Evolutionary conservation across 2,113 vertebrate species (phyloP).

Genomic region (Paramisgurnus dabryanus): DNA sequence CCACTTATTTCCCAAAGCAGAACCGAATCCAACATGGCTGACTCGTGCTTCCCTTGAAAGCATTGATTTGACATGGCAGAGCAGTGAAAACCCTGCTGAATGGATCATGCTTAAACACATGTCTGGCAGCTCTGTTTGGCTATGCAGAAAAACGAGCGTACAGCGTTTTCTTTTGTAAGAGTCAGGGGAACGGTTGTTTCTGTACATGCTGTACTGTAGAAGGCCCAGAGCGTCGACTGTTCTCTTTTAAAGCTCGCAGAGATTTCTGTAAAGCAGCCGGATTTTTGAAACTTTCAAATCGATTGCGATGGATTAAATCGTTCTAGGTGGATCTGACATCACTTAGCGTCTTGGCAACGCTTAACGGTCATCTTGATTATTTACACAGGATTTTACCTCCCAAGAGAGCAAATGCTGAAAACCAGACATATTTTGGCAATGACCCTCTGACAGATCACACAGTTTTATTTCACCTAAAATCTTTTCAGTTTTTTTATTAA

Average conservation of each 20-base stretch:
- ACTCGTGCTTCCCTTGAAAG: conserved; percentile 53
- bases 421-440: conserved; percentile 3
- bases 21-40: conserved; percentile 57
- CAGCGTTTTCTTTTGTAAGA: conserved; percentile 43
- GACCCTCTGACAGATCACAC: conserved; percentile 19
- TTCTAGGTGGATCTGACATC: conserved; percentile 63
- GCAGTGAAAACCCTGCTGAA: conserved; percentile 31
- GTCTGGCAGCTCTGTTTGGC: conserved; percentile 49
- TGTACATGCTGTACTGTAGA: conserved; percentile 24
- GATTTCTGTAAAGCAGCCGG: conserved; percentile 60
- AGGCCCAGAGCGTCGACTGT: conserved; percentile 3
- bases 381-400: conserved; percentile 9
- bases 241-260: not conserved
- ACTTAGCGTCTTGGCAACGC: conserved; percentile 51
- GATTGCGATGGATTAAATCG: conserved; percentile 64
- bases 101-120: conserved; percentile 49
- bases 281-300: conserved; percentile 69
- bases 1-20: conserved; percentile 57
- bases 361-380: conserved; percentile 30
- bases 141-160: conserved; percentile 47
- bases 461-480: not conserved
- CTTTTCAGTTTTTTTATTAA: no score
- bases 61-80: conserved; percentile 58
- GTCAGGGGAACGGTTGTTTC: conserved; percentile 40
- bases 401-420: not conserved